phyloP scores from a whole-genome alignment of 2,113 vertebrate species.

The Saccopteryx bilineata region DNA sequence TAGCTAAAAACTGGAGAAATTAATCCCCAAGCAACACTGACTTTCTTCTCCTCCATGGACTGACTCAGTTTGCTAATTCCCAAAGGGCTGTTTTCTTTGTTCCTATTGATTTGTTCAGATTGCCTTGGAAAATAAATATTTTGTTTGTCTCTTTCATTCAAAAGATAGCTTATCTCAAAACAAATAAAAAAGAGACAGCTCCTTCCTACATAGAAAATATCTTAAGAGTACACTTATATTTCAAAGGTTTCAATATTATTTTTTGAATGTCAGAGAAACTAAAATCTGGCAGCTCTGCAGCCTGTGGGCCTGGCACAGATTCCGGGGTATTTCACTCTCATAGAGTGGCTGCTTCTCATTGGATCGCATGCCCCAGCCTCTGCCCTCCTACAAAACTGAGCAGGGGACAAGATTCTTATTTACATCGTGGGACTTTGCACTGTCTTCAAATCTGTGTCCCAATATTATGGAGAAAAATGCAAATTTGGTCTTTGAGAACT shows the following conservation, averaged over 20 bases:
- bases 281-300: slow-evolving; percentile 58
- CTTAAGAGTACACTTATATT: slow-evolving; percentile 65
- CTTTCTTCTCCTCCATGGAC: slow-evolving; percentile 26
- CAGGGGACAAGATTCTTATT: slow-evolving; percentile 56
- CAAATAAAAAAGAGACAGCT: slow-evolving; percentile 7
- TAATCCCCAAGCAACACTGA: background rate
- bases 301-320: slow-evolving; percentile 41
- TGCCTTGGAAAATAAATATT: slow-evolving; percentile 65
- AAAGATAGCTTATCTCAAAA: slow-evolving; percentile 62
- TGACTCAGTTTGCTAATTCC: slow-evolving; percentile 59
- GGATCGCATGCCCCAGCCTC: background rate
- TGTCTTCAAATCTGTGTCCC: slow-evolving; percentile 73
- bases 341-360: slow-evolving; percentile 6
- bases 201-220: slow-evolving; percentile 65
- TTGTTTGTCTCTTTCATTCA: slow-evolving; percentile 68
- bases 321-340: slow-evolving; percentile 5
- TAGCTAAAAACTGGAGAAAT: slow-evolving; percentile 32
- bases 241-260: slow-evolving; percentile 64
- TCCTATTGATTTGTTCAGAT: slow-evolving; percentile 48
- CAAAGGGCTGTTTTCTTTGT: slow-evolving; percentile 60
- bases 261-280: slow-evolving; percentile 76
- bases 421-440: slow-evolving; percentile 61
- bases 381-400: background rate
- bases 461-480: slow-evolving; percentile 69
- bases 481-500: slow-evolving; percentile 69